phyloP scores from a whole-genome alignment of 2,113 vertebrate genomes.

The Platysteira castanea region DNA sequence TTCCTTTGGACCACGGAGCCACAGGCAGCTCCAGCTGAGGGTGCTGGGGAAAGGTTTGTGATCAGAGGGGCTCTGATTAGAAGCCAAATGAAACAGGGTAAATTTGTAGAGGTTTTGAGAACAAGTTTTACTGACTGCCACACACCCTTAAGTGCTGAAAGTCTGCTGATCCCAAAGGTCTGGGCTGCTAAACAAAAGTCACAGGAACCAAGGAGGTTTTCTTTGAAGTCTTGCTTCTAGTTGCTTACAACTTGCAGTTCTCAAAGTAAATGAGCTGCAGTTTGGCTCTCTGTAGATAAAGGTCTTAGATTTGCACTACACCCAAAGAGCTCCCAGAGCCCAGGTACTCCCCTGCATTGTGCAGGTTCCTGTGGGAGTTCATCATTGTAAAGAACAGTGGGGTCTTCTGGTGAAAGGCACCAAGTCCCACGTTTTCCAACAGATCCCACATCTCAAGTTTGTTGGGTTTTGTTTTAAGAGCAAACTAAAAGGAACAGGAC shows the following conservation, averaged over 20 bases:
- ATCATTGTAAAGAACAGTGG: neutral
- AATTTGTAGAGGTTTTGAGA: neutral
- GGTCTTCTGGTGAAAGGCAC: neutral
- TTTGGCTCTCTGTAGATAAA: conserved; percentile 12
- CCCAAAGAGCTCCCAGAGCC: neutral
- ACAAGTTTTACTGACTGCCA: neutral
- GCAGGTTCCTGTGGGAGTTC: neutral
- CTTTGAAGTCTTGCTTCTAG: neutral
- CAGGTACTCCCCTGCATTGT: neutral
- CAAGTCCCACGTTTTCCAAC: neutral
- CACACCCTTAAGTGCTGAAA: accelerated
- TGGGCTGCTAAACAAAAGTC: neutral
- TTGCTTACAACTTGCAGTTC: neutral
- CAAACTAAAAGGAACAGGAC: neutral
- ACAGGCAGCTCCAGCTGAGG: neutral
- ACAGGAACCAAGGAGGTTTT: neutral
- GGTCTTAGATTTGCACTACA: neutral
- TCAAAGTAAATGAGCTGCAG: neutral
- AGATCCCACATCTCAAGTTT: neutral
- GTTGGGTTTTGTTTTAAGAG: neutral
- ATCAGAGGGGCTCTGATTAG: neutral
- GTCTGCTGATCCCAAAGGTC: neutral
- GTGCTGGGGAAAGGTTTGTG: neutral
- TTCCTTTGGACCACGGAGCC: neutral
- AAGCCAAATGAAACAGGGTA: neutral